phyloP scores from a whole-genome alignment of 2,797 vertebrate species.

The Amniataba percoides region DNA sequence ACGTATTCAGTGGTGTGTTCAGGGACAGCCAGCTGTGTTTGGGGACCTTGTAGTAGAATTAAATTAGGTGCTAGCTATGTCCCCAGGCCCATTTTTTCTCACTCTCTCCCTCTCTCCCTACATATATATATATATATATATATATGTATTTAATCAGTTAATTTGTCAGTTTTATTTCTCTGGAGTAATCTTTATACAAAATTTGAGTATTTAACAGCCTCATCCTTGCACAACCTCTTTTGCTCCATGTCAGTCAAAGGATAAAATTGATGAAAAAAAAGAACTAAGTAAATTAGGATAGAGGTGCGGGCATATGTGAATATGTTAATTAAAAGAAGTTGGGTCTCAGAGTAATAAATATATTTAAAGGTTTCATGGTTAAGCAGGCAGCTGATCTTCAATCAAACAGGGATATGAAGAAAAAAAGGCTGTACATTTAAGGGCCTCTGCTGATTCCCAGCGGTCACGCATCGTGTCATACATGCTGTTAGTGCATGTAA shows the following conservation, averaged over 20 bases:
- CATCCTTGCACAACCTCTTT: not conserved
- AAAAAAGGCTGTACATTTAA: not conserved
- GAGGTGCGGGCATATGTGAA: not conserved
- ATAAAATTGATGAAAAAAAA: not conserved
- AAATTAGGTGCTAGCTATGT: constrained; percentile 17
- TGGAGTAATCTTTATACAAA: constrained; percentile 3
- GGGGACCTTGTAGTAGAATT: constrained; percentile 20
- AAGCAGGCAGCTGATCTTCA: not conserved
- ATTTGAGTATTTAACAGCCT: not conserved
- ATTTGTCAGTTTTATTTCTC: constrained; percentile 5
- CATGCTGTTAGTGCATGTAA: constrained; percentile 21
- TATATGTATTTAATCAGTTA: constrained; percentile 6
- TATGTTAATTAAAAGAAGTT: not conserved
- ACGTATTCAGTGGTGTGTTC: constrained; percentile 29
- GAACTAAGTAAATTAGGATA: not conserved
- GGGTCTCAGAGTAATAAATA: not conserved
- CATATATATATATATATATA: too few relatives aligned
- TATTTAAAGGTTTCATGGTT: not conserved
- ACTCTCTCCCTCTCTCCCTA: too few relatives aligned
- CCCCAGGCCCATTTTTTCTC: too few relatives aligned
- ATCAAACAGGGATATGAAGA: not conserved
- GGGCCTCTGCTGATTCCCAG: not conserved
- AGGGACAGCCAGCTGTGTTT: constrained; percentile 20
- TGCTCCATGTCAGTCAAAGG: not conserved
- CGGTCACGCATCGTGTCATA: not conserved